Base-by-base conservation (phyloP, 1,140 invertebrate species). In the Aphelinus atriplicis region DNA sequence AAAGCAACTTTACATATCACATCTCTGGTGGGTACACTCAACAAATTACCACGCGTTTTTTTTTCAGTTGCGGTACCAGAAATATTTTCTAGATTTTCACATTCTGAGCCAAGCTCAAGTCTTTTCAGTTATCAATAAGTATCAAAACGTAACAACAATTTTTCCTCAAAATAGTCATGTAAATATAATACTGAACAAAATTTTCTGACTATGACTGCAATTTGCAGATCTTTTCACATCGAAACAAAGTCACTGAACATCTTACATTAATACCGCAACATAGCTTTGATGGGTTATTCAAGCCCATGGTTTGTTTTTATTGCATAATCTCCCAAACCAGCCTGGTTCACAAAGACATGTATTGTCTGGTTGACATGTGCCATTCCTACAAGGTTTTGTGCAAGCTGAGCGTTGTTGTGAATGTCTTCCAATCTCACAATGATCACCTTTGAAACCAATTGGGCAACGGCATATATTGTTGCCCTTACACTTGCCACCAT, bases 381-480 rank as follows among this genome's bases (percentile, higher is more conserved):
- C 94, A 82, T 95, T 93, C 79, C 90, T 89, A 81, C 94, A 96
- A 4, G 90, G 89, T 80, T 90, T 88, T 77, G 90, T 91, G 81
- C 94, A 95, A 43, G 91, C 89, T 10, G 92, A 93, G 76, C 92
- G 88, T 77, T 92, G 91, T 4, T 90, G 85, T 51, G 91, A 88
- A 58, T 89, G 89, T 80, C 92, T 89, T 58, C 92, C 94, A 78
- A 96, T 93, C 88, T 96, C 95, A 84, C 95, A 96, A 86, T 96
- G 95, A 86, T 96, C 91, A 10, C 95, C 95, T 71, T 91, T 90
- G 76, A 94, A 93, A 42, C 94, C 95, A 47, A 88, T 87, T 2
- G 92, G 92, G 86, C 95, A 96, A 77, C 93, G 90, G 84, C 95
- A 96, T 83, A 94, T 92, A 87, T 97, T 97, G 61, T 94, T 93